Evolutionary conservation across 2,113 vertebrate genomes (phyloP).

Genomic region (Blennius ocellaris): DNA sequence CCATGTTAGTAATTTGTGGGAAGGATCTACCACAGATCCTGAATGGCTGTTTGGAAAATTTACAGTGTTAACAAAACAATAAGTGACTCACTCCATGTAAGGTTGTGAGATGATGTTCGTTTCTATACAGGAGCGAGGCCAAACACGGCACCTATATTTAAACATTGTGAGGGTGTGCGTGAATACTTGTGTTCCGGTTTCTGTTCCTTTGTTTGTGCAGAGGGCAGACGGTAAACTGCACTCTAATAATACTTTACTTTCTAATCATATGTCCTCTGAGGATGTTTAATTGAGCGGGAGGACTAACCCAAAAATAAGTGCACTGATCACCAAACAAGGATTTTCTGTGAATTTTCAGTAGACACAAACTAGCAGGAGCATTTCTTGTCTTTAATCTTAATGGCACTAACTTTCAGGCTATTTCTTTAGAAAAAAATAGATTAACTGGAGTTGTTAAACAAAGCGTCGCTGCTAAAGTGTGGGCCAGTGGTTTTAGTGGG

Average conservation of each 20-base stretch:
- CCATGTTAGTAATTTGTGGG: slow-evolving; percentile 6
- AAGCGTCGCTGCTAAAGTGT: not conserved
- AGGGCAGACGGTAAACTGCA: slow-evolving; percentile 30
- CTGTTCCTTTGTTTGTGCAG: slow-evolving; percentile 69
- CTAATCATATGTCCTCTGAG: slow-evolving; percentile 38
- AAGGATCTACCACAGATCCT: not conserved
- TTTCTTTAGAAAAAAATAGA: not conserved
- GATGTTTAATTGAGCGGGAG: slow-evolving; percentile 1
- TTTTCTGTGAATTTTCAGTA: not conserved
- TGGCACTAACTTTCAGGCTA: not conserved
- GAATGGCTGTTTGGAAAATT: not conserved
- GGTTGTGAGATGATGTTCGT: not conserved
- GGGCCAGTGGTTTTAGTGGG: not conserved
- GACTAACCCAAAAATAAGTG: too few species aligned
- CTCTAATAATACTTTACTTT: slow-evolving; percentile 42
- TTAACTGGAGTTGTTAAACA: not conserved
- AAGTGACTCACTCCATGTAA: slow-evolving; percentile 13
- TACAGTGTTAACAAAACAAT: slow-evolving; percentile 49
- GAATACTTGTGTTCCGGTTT: slow-evolving; percentile 65
- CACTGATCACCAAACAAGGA: slow-evolving; percentile 11
- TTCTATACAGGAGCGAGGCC: slow-evolving; percentile 14
- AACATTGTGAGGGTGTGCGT: slow-evolving; percentile 38
- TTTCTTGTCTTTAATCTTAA: slow-evolving; percentile 6
- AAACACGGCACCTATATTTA: slow-evolving; percentile 68
- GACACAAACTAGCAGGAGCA: not conserved